These are phyloP conservation scores for Mohoua ochrocephala DNA, from an alignment of 2,113 vertebrate species.

Conservation along the genomic window DNA sequence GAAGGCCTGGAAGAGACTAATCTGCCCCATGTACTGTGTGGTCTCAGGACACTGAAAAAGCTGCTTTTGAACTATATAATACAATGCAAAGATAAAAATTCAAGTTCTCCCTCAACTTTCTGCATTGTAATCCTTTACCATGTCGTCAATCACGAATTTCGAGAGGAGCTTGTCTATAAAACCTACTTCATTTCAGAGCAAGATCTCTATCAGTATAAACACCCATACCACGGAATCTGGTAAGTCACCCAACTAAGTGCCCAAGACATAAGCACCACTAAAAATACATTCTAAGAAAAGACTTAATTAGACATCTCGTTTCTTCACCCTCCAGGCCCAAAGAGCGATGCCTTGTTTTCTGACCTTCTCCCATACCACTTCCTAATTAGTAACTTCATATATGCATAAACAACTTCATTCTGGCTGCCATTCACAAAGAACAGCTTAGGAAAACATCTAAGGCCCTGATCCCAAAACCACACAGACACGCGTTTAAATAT, in stretches of 20 bases:
- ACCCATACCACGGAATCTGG: neutral
- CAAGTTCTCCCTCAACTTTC: neutral
- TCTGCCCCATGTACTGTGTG: neutral
- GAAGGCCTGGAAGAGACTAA: neutral
- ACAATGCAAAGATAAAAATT: neutral
- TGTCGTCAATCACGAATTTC: neutral
- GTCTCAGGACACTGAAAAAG: neutral
- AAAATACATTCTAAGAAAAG: neutral
- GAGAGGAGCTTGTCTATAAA: neutral
- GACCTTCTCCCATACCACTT: neutral
- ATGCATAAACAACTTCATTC: neutral
- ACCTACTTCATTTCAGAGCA: neutral
- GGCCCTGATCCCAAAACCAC: neutral
- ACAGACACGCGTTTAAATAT: neutral
- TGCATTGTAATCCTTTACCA: neutral
- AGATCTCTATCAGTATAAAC: neutral
- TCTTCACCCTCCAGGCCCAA: neutral
- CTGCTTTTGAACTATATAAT: neutral
- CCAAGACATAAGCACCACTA: neutral
- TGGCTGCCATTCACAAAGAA: neutral
- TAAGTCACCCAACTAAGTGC: neutral
- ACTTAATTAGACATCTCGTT: neutral
- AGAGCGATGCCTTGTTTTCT: neutral
- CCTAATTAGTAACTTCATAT: neutral
- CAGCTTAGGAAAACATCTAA: neutral